These are phyloP conservation scores for Oncorhynchus gorbuscha DNA, from an alignment of 2,113 vertebrate species.

Conservation along the genomic window DNA sequence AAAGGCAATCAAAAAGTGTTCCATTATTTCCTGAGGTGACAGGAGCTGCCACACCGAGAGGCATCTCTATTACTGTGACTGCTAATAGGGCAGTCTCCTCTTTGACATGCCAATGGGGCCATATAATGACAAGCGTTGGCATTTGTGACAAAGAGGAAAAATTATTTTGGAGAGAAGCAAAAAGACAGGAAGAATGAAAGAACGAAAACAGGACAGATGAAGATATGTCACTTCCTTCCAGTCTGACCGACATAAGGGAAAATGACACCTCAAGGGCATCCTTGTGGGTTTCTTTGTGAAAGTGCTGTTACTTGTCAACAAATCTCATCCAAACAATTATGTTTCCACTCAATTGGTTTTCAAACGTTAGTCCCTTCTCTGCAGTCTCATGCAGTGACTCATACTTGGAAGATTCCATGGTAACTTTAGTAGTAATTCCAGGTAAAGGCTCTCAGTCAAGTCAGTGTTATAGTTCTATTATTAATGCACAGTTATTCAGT, in stretches of 20 bases:
- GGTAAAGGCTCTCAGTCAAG: too few species aligned
- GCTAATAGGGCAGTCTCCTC: background rate
- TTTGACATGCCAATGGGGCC: conserved; percentile 1
- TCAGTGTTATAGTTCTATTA: too few species aligned
- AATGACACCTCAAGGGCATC: background rate
- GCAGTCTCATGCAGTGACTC: background rate
- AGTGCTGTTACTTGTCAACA: background rate
- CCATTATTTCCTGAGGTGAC: background rate
- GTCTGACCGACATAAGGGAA: background rate
- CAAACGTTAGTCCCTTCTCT: background rate
- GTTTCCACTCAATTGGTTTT: background rate
- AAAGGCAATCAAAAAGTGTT: conserved; percentile 15
- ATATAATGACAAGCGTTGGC: conserved; percentile 1
- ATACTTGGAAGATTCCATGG: too few species aligned
- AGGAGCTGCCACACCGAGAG: background rate
- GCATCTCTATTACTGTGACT: background rate
- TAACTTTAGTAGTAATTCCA: too few species aligned
- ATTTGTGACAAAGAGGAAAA: conserved; percentile 1
- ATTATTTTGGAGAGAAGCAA: background rate
- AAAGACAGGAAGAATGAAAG: background rate
- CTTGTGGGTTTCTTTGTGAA: background rate
- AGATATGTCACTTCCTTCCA: background rate
- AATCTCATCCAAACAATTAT: background rate
- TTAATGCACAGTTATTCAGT: too few species aligned
- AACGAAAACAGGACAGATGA: background rate